phyloP scores from a whole-genome alignment of 2,888 invertebrate genomes.

The Campoplex capitator region DNA sequence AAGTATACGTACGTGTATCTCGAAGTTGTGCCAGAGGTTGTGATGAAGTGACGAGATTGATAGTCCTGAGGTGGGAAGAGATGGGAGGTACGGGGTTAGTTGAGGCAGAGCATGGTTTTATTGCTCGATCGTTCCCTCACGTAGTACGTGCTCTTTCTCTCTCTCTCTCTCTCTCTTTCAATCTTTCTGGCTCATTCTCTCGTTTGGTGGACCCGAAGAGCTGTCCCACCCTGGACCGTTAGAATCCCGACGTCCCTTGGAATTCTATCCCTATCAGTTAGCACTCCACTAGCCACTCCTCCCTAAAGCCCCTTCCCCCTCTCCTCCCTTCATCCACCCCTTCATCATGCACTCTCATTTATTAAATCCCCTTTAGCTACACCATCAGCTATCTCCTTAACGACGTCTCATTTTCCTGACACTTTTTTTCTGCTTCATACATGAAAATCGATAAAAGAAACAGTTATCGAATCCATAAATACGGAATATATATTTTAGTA shows the following conservation, averaged over 20 bases:
- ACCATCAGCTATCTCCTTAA: conserved; percentile 31
- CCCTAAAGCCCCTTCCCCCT: conserved; percentile 9
- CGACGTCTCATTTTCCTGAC: conserved; percentile 50
- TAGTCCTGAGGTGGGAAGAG: conserved; percentile 71
- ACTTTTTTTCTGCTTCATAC: conserved; percentile 5
- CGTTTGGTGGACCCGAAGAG: conserved; percentile 30
- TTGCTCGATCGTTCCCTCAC: conserved; percentile 73
- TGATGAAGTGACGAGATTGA: conserved; percentile 77
- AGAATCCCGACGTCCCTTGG: conserved; percentile 60
- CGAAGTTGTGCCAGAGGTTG: conserved; percentile 47
- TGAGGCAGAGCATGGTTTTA: conserved; percentile 80
- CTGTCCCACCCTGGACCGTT: conserved; percentile 70
- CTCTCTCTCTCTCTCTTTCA: conserved; percentile 11
- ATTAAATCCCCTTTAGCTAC: conserved; percentile 61
- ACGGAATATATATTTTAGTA: neutral
- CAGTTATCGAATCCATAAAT: neutral
- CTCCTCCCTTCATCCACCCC: conserved; percentile 25
- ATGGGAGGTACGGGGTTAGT: conserved; percentile 61
- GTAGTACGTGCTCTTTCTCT: conserved; percentile 64
- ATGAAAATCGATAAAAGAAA: conserved; percentile 11
- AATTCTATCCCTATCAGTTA: conserved; percentile 63
- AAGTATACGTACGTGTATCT: conserved; percentile 62
- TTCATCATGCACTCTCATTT: conserved; percentile 66
- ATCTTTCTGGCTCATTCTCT: conserved; percentile 30
- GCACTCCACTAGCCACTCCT: conserved; percentile 24